phyloP scores from a whole-genome alignment of 2,888 invertebrate species.

The Leptarthrus brevirostris region DNA sequence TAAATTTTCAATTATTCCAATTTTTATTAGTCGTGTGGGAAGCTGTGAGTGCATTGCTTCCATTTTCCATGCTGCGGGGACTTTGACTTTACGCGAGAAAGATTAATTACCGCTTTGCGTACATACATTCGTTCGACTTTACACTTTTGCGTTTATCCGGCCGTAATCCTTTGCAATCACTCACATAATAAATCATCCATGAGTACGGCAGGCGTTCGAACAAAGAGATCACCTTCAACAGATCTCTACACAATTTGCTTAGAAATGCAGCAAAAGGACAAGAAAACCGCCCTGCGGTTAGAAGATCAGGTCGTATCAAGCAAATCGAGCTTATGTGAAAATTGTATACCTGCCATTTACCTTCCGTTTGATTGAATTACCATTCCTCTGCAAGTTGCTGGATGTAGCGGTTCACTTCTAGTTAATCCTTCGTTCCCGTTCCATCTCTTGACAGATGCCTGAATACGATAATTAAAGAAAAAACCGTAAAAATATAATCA shows the following conservation, averaged over 20 bases:
- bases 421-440: neutral
- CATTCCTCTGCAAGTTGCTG: slow-evolving; percentile 7
- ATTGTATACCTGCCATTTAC: slow-evolving; percentile 52
- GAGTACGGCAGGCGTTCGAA: slow-evolving; percentile 32
- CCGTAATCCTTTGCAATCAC: slow-evolving; percentile 39
- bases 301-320: slow-evolving; percentile 47
- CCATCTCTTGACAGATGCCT: slow-evolving; percentile 26
- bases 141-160: slow-evolving; percentile 2
- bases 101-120: slow-evolving; percentile 25
- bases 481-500: neutral
- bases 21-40: slow-evolving; percentile 16
- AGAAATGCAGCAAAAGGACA: neutral
- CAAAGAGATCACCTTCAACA: slow-evolving; percentile 21
- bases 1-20: slow-evolving; percentile 36
- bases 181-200: slow-evolving; percentile 38
- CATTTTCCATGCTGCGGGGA: too few relatives aligned
- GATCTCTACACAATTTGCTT: neutral
- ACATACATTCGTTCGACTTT: neutral
- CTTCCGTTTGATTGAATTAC: slow-evolving; percentile 53
- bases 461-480: slow-evolving; percentile 28
- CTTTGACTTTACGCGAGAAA: slow-evolving; percentile 4
- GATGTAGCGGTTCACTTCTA: too few relatives aligned
- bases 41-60: neutral
- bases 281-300: slow-evolving; percentile 9
- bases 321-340: slow-evolving; percentile 51